A percentile compares a stretch with the other conserved stretches of the same genome.
Conservation (phyloP, 2,797 vertebrate species). For the Paratrypauchen microcephalus region DNA sequence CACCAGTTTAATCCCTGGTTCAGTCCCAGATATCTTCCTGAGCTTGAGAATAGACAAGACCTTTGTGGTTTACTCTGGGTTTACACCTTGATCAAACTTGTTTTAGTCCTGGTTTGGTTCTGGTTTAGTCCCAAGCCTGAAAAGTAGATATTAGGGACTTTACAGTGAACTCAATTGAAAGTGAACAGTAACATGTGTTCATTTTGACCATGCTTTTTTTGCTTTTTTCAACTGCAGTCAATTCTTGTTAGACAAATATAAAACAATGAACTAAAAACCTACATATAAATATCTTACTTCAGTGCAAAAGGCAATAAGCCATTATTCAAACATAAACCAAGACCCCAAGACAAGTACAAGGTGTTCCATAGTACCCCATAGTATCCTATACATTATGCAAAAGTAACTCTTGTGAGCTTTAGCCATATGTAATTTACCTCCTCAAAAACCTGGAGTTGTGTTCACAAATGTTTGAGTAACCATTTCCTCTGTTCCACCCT, state of each 20-base stretch:
- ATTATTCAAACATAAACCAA: not conserved
- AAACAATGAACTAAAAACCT: not conserved
- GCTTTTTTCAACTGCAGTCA: not conserved
- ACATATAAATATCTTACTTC: conserved; percentile 6
- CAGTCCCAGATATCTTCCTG: not conserved
- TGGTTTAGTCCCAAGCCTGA: not conserved
- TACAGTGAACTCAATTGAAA: not conserved
- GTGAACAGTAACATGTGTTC: not conserved
- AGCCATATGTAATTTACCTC: no score
- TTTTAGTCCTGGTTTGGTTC: not conserved
- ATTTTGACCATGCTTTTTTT: not conserved
- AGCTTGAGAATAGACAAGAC: not conserved
- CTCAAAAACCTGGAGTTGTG: no score
- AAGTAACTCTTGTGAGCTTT: no score
- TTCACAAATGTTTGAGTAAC: no score
- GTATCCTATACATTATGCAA: not conserved
- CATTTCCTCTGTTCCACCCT: no score
- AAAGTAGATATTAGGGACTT: not conserved
- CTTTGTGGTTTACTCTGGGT: not conserved
- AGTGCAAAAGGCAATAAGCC: conserved; percentile 8
- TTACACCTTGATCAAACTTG: not conserved
- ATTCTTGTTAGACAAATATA: not conserved
- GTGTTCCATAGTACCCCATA: not conserved
- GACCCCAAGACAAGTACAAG: not conserved
- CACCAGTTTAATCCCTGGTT: no score